Percentiles rank a stretch among this genome's conserved stretches.
phyloP scores from a whole-genome alignment of 2,888 invertebrate species.

The Thelaira solivaga region DNA sequence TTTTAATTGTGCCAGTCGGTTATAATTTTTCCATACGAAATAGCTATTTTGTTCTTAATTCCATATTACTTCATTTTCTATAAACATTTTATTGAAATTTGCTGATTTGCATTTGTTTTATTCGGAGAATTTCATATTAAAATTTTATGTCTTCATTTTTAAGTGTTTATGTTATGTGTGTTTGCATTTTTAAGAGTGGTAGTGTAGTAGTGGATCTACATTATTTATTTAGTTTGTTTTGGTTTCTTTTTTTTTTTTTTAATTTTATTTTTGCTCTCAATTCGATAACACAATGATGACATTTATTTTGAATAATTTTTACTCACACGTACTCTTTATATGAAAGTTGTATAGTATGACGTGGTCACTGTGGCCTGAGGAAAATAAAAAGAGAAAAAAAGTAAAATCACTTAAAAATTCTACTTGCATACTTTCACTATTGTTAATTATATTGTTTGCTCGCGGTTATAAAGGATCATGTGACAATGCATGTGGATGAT shows the following conservation, averaged over 20 bases:
- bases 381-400: background rate
- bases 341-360: background rate
- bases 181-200: background rate
- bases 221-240: slow-evolving; percentile 39
- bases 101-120: slow-evolving; percentile 30
- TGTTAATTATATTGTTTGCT: too few relatives aligned
- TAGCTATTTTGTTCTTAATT: slow-evolving; percentile 15
- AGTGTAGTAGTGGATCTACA: slow-evolving; percentile 7
- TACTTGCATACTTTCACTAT: too few relatives aligned
- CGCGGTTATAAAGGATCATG: too few relatives aligned
- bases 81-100: slow-evolving; percentile 31
- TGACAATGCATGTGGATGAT: too few relatives aligned
- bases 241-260: slow-evolving; percentile 14
- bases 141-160: background rate
- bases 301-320: slow-evolving; percentile 38
- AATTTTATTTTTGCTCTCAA: background rate
- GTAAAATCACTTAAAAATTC: too few relatives aligned
- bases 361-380: slow-evolving; percentile 13
- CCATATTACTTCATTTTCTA: slow-evolving; percentile 30
- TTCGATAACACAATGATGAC: slow-evolving; percentile 48
- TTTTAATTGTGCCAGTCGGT: slow-evolving; percentile 59
- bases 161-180: background rate
- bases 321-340: slow-evolving; percentile 17
- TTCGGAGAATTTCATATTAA: slow-evolving; percentile 30
- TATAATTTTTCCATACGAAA: slow-evolving; percentile 16